A percentile compares a stretch with the other conserved stretches of the same genome.
Conservation (phyloP, 2,113 vertebrate genomes). For the Puffinus mauretanicus region DNA sequence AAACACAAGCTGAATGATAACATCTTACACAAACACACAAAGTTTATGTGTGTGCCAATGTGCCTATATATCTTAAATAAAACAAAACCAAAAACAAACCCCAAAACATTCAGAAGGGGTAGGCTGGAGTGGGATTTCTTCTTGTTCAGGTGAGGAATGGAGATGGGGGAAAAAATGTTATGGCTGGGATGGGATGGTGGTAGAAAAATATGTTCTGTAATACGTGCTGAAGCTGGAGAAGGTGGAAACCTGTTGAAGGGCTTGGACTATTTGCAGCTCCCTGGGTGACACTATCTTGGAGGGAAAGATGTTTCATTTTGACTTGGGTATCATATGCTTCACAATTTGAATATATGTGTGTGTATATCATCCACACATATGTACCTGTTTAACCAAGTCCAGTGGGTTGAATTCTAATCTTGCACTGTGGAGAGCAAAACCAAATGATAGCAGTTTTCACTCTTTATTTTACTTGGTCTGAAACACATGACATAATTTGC, state of each 20-base stretch:
- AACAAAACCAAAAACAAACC: neutral
- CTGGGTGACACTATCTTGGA: neutral
- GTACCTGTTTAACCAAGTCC: rapidly evolving
- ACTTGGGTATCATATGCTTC: neutral
- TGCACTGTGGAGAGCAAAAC: neutral
- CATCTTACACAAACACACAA: neutral
- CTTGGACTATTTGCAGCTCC: neutral
- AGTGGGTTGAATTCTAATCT: neutral
- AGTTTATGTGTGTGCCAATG: neutral
- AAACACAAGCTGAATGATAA: neutral
- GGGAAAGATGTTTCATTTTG: neutral
- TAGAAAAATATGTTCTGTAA: neutral
- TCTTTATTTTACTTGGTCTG: neutral
- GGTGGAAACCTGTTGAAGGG: neutral
- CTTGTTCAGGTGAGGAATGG: neutral
- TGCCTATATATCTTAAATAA: neutral
- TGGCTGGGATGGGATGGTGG: neutral
- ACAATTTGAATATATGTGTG: neutral
- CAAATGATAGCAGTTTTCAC: neutral
- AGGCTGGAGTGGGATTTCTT: neutral
- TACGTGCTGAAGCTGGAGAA: neutral
- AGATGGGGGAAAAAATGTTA: neutral
- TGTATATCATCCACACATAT: neutral
- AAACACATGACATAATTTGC: neutral
- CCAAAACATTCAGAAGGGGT: neutral